Base-by-base conservation (phyloP, 2,888 invertebrate species). In the Callimorpha dominula region DNA sequence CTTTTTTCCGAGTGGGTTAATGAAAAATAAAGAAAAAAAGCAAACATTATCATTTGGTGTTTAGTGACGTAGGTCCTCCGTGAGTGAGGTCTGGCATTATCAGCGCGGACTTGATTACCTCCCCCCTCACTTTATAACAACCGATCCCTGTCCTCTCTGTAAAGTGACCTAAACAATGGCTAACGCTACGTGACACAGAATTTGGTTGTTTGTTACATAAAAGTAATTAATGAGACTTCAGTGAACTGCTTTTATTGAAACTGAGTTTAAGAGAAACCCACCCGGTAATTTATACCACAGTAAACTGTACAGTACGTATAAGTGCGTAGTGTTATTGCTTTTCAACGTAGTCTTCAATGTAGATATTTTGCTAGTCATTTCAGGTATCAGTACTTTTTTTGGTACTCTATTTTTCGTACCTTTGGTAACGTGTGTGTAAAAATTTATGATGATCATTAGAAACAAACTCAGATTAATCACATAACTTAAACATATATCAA, bases 1-100 rank as follows among this genome's bases (percentile, higher is more conserved):
- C 6, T 68, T 60, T 17, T 20, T 50, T 68, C n/a, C 12, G 17
- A 20, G 20, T 60, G 42, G 50, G n/a, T 60, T 60, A 70, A 67
- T 65, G 77, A 68, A 70, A 71, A 71, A 71, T 77, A 65, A 77
- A 79, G 68, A 31, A 70, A 73, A 70, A 79, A 76, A 76, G 68
- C 64, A 65, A 68, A 71, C 65, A 67, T 70, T 64, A 64, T 52
- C 66, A 67, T 68, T 43, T 49, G 70, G 42, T 70, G 64, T 74
- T 68, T 67, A 66, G 79, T 80, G 78, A 82, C 72, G 72, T 52
- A 75, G 77, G 78, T 75, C 70, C 73, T 42, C 40, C 74, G 74
- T 73, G 82, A 78, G 83, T 68, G 65, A 68, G 82, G 82, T 75
- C 62, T 77, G 78, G 76, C 81, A 71, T 81, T 82, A 82, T 82